Base-by-base conservation (phyloP, 2,113 vertebrate genomes). In the Piprites chloris region DNA sequence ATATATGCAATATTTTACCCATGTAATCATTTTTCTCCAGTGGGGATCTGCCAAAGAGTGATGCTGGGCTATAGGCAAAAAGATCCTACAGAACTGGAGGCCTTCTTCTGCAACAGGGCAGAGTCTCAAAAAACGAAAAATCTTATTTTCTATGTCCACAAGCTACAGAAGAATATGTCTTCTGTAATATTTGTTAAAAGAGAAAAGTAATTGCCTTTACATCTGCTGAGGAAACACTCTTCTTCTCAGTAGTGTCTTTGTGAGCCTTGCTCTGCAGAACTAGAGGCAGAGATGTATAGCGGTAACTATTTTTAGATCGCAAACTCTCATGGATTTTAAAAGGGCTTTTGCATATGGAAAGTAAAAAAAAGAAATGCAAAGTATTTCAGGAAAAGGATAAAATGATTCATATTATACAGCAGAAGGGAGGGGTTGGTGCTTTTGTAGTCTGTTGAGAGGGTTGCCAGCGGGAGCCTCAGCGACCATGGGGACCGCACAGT, bases 321-420 rank as follows among this genome's bases (percentile, higher is more conserved):
- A 81, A 92, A 96, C 76, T 95, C 95, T 96, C 92, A 93, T 61
- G 72, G 93, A 95, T 96, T 93, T 96, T 94, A 86, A 94, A 96
- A 93, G 90, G 83, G 76, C 52, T 88, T 95, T 96, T 96, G 90
- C 96, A 96, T 96, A 96, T 81, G 93, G 90, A 89, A 97, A 89
- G 65, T 69, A 26, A 94, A 80, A 92, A 77, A 71, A 59, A 59
- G 39, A 78, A 89, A 95, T 46, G 92, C 68, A 42, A 93, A 96
- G 85, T 93, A 86, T 90, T 96, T 96, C 93, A 95, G 92, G 82
- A 92, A 89, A 88, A 90, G 52, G 80, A 94, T 83, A 78, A 90
- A 96, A 81, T 92, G 65, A 95, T 96, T 96, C 93, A 93, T n/a
- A 92, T 56, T 89, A 78, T 2, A 68, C 37, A 89, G 87, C 69